These are phyloP conservation scores for Chelon labrosus DNA, from an alignment of 2,797 vertebrate genomes.

Conservation along the genomic window DNA sequence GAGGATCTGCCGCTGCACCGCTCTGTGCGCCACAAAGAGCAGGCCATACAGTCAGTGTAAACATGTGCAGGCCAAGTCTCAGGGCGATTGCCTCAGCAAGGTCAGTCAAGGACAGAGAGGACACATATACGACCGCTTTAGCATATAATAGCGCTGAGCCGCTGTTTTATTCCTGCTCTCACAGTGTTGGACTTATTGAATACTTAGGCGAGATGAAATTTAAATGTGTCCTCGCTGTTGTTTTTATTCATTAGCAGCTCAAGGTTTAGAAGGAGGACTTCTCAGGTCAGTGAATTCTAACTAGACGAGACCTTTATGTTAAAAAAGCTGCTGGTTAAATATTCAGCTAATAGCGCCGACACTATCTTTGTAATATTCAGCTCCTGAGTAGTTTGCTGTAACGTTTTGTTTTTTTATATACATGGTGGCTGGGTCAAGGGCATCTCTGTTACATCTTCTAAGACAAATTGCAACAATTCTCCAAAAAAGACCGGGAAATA, in stretches of 20 bases:
- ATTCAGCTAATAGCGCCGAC: not conserved
- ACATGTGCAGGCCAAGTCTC: constrained; percentile 57
- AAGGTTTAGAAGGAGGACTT: constrained; percentile 22
- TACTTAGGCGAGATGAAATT: constrained; percentile 57
- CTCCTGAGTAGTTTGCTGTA: constrained; percentile 28
- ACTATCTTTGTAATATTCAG: constrained; percentile 17
- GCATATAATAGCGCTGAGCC: constrained; percentile 42
- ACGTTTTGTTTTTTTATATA: constrained; percentile 12
- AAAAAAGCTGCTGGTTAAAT: constrained; percentile 7
- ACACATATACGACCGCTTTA: constrained; percentile 30
- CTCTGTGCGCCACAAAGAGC: constrained; percentile 21
- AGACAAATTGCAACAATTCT: constrained; percentile 42
- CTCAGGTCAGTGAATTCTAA: constrained; percentile 53
- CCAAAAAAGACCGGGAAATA: constrained; percentile 29
- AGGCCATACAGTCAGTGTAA: constrained; percentile 50
- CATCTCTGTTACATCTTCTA: constrained; percentile 47
- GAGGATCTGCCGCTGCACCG: constrained; percentile 37
- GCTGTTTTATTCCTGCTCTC: constrained; percentile 53
- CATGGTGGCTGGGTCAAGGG: constrained; percentile 49
- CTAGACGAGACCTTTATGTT: constrained; percentile 34
- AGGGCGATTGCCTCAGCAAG: constrained; percentile 62
- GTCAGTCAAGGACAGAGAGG: constrained; percentile 66
- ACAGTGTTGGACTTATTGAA: constrained; percentile 51
- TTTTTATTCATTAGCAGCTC: constrained; percentile 63
- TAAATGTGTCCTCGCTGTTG: constrained; percentile 34